Conservation (phyloP, 2,113 vertebrate species). For the Alligator sinensis region DNA sequence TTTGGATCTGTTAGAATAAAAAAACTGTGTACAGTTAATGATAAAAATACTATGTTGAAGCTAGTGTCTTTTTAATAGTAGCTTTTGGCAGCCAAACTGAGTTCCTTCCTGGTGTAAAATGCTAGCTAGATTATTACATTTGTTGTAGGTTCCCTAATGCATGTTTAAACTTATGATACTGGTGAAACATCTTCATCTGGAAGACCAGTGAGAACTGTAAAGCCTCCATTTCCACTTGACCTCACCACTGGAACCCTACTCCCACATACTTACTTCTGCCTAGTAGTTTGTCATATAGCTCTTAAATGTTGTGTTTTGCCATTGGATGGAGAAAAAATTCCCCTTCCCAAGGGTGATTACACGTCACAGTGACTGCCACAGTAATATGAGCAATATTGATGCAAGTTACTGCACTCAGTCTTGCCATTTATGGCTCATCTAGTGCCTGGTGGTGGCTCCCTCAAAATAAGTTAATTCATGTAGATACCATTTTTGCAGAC, state of each 20-base stretch:
- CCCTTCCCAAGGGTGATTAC: fast-evolving
- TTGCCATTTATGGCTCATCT: background rate
- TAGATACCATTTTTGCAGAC: background rate
- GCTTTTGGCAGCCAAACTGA: background rate
- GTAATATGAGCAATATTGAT: background rate
- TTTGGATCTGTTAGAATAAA: background rate
- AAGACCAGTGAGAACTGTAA: background rate
- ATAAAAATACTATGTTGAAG: background rate
- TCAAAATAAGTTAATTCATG: background rate
- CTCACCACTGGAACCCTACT: background rate
- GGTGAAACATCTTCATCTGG: background rate
- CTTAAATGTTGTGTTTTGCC: background rate
- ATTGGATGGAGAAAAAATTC: background rate
- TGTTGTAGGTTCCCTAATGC: background rate
- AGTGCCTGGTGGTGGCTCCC: background rate
- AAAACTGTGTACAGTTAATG: background rate
- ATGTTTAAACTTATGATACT: background rate
- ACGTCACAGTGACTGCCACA: fast-evolving
- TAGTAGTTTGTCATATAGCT: background rate
- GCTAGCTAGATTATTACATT: background rate
- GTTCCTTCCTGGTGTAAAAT: background rate
- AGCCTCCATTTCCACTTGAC: background rate
- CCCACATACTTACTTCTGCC: background rate
- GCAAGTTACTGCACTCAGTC: fast-evolving
- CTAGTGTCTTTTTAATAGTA: background rate